Percentiles rank a stretch among this genome's conserved stretches.
These are phyloP conservation scores for Dromiciops gliroides DNA, from an alignment of 2,113 vertebrate genomes.

Conservation along the genomic window DNA sequence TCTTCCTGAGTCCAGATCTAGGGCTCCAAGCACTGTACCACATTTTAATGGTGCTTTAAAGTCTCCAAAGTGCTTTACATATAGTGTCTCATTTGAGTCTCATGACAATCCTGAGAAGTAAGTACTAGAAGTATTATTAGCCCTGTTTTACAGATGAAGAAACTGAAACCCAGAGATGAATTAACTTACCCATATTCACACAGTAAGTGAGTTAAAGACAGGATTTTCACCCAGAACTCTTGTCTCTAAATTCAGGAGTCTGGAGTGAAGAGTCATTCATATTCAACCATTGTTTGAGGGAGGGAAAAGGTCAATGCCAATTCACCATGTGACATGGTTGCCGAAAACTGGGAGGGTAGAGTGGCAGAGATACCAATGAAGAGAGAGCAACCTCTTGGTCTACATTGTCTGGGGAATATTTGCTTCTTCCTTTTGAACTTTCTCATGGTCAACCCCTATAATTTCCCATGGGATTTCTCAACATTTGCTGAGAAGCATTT, in stretches of 20 bases:
- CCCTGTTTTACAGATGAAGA: neutral
- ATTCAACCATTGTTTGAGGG: neutral
- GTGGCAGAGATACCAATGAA: neutral
- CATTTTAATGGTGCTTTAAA: neutral
- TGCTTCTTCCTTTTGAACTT: slow-evolving; percentile 46
- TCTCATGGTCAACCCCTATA: neutral
- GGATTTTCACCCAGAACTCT: neutral
- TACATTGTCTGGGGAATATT: neutral
- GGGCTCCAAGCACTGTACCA: neutral
- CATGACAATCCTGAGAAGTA: neutral
- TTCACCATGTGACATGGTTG: neutral
- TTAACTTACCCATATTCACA: neutral
- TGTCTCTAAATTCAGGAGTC: neutral
- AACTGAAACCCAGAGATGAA: neutral
- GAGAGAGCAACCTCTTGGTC: neutral
- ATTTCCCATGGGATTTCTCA: neutral
- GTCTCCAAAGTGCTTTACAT: neutral
- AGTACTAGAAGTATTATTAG: neutral
- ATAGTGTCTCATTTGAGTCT: neutral
- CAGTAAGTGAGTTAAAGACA: neutral
- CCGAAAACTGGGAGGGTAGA: neutral
- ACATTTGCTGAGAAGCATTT: neutral
- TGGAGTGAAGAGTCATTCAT: neutral
- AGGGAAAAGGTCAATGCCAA: neutral
- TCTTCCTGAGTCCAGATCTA: neutral